Evolutionary conservation across 2,113 vertebrate species (phyloP).

Genomic region (Dicaeum eximium): DNA sequence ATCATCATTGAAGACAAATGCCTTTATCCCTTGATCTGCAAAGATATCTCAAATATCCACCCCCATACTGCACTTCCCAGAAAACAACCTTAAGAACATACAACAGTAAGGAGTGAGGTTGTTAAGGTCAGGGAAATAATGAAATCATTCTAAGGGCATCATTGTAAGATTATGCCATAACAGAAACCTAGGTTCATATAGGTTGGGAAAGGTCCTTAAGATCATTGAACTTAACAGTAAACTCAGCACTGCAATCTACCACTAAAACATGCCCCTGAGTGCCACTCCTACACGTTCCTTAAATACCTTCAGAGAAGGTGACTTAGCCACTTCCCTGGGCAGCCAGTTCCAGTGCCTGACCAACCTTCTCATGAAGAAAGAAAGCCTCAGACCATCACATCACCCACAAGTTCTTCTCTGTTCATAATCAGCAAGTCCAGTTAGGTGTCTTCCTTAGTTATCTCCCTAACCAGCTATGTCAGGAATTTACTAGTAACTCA

Average conservation of each 20-base stretch:
- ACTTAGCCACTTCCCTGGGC: not conserved
- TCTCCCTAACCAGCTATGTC: not conserved
- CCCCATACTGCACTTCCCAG: not conserved
- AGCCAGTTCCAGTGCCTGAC: not conserved
- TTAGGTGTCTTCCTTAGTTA: not conserved
- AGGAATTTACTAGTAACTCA: not conserved
- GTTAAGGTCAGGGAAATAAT: not conserved
- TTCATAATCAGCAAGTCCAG: not conserved
- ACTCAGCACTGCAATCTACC: not conserved
- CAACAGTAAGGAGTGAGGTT: rapidly evolving
- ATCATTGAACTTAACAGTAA: not conserved
- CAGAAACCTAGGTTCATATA: not conserved
- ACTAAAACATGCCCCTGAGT: not conserved
- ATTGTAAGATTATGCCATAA: no score
- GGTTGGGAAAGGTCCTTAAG: not conserved
- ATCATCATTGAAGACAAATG: no score
- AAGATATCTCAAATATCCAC: not conserved
- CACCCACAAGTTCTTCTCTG: not conserved
- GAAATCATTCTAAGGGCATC: not conserved
- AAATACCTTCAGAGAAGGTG: not conserved
- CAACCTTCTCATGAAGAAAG: not conserved
- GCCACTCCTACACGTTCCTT: not conserved
- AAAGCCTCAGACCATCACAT: not conserved
- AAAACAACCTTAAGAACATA: not conserved
- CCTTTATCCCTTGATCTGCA: not conserved